These are phyloP conservation scores for Pristionchus entomophagus DNA, from an alignment of 2,888 invertebrate species.

Conservation along the genomic window DNA sequence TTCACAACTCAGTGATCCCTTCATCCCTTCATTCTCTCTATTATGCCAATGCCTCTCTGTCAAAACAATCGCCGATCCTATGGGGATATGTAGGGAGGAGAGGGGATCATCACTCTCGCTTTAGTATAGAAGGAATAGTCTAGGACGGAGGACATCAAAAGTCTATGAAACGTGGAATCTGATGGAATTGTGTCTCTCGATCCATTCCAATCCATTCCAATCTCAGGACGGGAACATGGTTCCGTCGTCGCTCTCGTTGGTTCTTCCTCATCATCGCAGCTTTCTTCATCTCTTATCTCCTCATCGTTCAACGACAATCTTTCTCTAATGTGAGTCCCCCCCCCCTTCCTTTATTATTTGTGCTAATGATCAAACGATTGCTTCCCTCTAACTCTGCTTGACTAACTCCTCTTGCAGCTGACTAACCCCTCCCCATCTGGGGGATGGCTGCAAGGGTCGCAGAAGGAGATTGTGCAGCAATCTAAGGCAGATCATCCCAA, in stretches of 20 bases:
- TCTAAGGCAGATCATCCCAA: conserved; percentile 4
- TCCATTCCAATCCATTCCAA: neutral
- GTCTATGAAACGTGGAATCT: too few species aligned
- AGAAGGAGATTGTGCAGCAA: neutral
- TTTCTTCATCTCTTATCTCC: conserved; percentile 14
- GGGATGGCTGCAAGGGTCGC: neutral
- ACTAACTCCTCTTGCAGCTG: neutral
- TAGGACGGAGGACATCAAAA: neutral
- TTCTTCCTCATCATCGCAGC: conserved; percentile 18
- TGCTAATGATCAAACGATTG: neutral
- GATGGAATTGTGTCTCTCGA: neutral
- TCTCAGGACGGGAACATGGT: conserved; percentile 27
- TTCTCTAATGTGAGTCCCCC: neutral
- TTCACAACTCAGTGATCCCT: neutral
- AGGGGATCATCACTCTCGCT: too few species aligned
- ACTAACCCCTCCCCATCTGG: neutral
- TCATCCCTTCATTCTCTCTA: neutral
- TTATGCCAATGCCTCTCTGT: neutral
- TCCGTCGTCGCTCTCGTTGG: conserved; percentile 46
- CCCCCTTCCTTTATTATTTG: neutral
- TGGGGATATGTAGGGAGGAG: neutral
- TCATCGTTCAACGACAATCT: conserved; percentile 13
- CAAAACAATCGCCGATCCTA: neutral
- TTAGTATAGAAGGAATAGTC: neutral
- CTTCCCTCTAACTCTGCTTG: neutral